Evolutionary conservation across 2,888 invertebrate genomes (phyloP), one percentile per base, ranked within the genome.

Genomic region (Pachymerium ferrugineum): DNA sequence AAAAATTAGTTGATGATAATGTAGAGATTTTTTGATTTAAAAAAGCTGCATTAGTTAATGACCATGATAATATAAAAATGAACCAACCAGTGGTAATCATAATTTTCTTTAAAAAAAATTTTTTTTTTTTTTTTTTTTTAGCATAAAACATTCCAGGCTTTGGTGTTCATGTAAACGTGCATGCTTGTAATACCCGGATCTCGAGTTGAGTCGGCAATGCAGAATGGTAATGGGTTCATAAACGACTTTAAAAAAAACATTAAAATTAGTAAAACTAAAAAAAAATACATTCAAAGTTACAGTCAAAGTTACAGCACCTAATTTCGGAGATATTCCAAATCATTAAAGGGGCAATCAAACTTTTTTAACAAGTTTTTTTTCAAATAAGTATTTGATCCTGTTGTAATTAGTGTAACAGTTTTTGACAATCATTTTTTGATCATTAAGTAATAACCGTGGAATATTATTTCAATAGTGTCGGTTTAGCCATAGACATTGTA

Each of bases 101-200:
- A 25, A 28, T 31, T 31, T 30, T 67, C 14, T 8, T 8, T 4
- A 6, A 19, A 10, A n/a, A 70, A 30, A 70, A 70, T n/a, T 70
- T n/a, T 30, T 70, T 70, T 6, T 6, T 19, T 8, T 19, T 29
- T 38, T 8, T 5, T 42, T 5, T 42, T 16, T 76, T 68, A 77
- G 31, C 77, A 77, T 30, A 77, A 72, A 19, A 76, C 67, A 70
- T 77, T 76, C 76, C 76, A 77, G 6, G 76, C 76, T 6, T 76
- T 35, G 1, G 76, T 72, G n/a, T 74, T 77, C 71, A 77, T 75
- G 69, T 76, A 77, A 12, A 77, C 76, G 33, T 77, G 76, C 75
- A 76, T 75, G 62, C 74, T 72, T 33, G 75, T 76, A 42, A 76
- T 70, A 0, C 76, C 77, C 0, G 74, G 75, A 3, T 30, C 69